These are phyloP conservation scores for Diplogasteroides magnus DNA, from an alignment of 1,140 invertebrate species.

Conservation along the genomic window DNA sequence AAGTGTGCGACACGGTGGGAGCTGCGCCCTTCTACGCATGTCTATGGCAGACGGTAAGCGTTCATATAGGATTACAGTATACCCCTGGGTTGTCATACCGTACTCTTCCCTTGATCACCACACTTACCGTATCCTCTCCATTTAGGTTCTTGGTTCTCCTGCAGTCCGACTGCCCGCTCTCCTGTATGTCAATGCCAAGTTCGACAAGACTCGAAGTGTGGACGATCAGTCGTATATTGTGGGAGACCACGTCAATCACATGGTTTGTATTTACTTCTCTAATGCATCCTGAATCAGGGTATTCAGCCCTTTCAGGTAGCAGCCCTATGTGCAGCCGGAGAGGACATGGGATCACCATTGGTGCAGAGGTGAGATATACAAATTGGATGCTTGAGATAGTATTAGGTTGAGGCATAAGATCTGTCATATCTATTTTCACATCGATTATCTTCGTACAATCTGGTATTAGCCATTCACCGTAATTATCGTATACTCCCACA, in stretches of 20 bases:
- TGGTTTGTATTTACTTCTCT: too few relatives aligned
- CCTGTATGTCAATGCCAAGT: slow-evolving; percentile 74
- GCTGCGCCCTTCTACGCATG: slow-evolving; percentile 76
- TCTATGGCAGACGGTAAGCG: slow-evolving; percentile 70
- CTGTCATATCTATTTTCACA: too few relatives aligned
- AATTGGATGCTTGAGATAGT: too few relatives aligned
- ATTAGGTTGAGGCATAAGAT: too few relatives aligned
- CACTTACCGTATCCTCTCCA: slow-evolving; percentile 58
- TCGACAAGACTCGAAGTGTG: slow-evolving; percentile 74
- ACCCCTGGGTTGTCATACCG: not conserved
- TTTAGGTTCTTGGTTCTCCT: slow-evolving; percentile 68
- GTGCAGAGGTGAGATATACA: too few relatives aligned
- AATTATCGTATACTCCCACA: too few relatives aligned
- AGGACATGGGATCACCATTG: slow-evolving; percentile 70
- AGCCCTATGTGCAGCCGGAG: slow-evolving; percentile 68
- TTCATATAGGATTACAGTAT: not conserved
- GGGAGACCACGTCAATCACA: slow-evolving; percentile 76
- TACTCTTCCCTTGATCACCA: not conserved
- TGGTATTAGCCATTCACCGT: too few relatives aligned
- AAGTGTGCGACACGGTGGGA: slow-evolving; percentile 75
- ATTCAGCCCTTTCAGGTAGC: slow-evolving; percentile 60
- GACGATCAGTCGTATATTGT: slow-evolving; percentile 79
- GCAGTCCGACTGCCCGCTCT: slow-evolving; percentile 78
- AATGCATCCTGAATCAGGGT: too few relatives aligned
- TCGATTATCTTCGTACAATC: too few relatives aligned